Base-by-base conservation (phyloP, 2,888 invertebrate genomes). In the Schizaphis graminum region DNA sequence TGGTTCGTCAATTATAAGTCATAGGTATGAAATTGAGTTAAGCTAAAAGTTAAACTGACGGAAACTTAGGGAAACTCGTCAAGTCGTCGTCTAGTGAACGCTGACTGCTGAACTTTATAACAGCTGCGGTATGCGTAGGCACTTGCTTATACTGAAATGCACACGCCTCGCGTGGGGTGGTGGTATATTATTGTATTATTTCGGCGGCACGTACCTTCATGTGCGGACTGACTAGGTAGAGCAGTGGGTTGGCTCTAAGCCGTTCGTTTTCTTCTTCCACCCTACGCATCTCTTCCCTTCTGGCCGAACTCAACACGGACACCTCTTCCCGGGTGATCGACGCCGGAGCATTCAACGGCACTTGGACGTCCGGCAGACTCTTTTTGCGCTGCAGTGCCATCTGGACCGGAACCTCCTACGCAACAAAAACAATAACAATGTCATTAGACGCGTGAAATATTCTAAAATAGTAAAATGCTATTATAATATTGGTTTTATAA, bases 181-280 rank as follows among this genome's bases (percentile, higher is more conserved):
- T 2, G 0, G 77, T 77, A 16, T n/a, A 35, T 35, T 77, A 77
- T 77, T 21, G 77, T 35, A 35, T 77, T 77, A 35, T 77, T 35
- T 35, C 1, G 7, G 77, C 21, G 77, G 86, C 16, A 92, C 94
- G 47, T 93, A 99, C 99, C 98, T 98, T 98, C 95, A 99, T 98
- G 97, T 98, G 98, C 96, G 99, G 99, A 98, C 98, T 99, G 97
- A 98, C 98, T 96, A 99, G 97, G 96, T 99, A 99, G 95, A 99
- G 97, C 95, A 99, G 97, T 95, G 99, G 99, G 97, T 99, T 99
- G 96, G 98, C 98, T 96, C 98, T 97, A 95, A 99, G 97, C 96
- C 98, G 97, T 96, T 99, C 99, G 95, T 98, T 97, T 96, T 98
- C 98, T 96, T 99, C 98, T 95, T 97, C 97, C 96, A 98, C 98